phyloP scores from a whole-genome alignment of 2,797 vertebrate genomes.

The Botia kubotai region DNA sequence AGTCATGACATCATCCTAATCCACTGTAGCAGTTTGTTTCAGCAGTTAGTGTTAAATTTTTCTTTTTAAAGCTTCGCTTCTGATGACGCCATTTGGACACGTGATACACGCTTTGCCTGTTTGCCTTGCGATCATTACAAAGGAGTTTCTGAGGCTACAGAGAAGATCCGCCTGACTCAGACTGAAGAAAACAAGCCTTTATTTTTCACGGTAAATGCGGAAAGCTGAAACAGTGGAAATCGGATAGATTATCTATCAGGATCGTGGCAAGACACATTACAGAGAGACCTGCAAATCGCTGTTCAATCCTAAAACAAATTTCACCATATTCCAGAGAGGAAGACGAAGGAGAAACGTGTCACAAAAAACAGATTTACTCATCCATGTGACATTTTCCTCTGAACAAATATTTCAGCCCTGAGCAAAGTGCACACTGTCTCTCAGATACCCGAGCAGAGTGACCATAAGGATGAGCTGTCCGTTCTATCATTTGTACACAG shows the following conservation, averaged over 20 bases:
- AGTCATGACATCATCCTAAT: slow-evolving; percentile 14
- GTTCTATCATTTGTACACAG: slow-evolving; percentile 7
- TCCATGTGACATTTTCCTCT: slow-evolving; percentile 50
- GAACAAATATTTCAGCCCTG: slow-evolving; percentile 45
- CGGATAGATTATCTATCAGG: slow-evolving; percentile 34
- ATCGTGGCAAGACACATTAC: slow-evolving; percentile 47
- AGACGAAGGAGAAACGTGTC: slow-evolving; percentile 16
- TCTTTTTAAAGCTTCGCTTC: background rate
- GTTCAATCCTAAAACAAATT: slow-evolving; percentile 74
- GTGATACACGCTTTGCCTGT: background rate
- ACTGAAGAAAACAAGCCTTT: background rate
- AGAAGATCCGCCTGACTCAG: background rate
- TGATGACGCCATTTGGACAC: background rate
- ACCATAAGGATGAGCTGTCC: slow-evolving; percentile 29
- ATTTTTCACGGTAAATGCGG: background rate
- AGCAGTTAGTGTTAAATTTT: slow-evolving; percentile 1
- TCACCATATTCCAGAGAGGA: slow-evolving; percentile 64
- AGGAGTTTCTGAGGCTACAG: background rate
- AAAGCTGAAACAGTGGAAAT: slow-evolving; percentile 25
- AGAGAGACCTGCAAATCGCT: slow-evolving; percentile 67
- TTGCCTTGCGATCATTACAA: background rate
- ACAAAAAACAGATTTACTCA: slow-evolving; percentile 47
- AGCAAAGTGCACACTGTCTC: slow-evolving; percentile 46
- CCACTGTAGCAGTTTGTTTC: background rate
- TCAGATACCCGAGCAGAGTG: slow-evolving; percentile 16